Evolutionary conservation across 2,888 invertebrate genomes (phyloP), one percentile per base, ranked within the genome.

Genomic region (Stenotaenia linearis): DNA sequence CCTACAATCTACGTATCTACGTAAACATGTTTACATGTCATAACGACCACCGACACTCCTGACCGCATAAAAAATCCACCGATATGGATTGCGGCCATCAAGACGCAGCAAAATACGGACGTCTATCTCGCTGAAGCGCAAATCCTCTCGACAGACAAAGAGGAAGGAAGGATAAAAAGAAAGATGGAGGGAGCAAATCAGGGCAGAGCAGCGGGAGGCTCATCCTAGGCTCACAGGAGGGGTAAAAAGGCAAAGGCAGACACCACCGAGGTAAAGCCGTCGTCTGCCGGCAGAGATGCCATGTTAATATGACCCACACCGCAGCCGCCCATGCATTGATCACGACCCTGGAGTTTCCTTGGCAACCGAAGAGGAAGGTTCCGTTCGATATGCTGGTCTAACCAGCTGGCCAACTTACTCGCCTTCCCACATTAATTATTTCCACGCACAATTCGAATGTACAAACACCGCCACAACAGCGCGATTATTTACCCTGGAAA

Each of bases 381-480:
- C 28, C 25, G 69, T 69, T 69, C 69, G 69, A 69, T 69, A 69
- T n/a, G 69, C 25, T 12, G 28, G 69, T 69, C 69, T 69, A 69
- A 69, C 69, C 69, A 69, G 69, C 69, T 69, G 69, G 69, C 28
- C 69, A 69, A 28, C 15, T n/a, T 69, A 69, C 69, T 69, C 69
- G 69, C 69, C 69, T 69, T 69, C 69, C 69, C 69, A 69, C 69
- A 69, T 69, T 69, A 69, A 69, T 69, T 69, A 69, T 69, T 69
- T 69, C 69, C 69, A 69, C 69, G 69, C 69, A 69, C 69, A 69
- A 69, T 69, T 69, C 69, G 28, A 69, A 69, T 28, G 28, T 23
- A 69, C 28, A 69, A 69, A 28, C 69, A 69, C 69, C 21, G 18
- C 50, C 50, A 50, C 50, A 50, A 50, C 50, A 50, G n/a, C 7